These are phyloP conservation scores for Scleropages formosus DNA, from an alignment of 2,797 vertebrate species.

Conservation along the genomic window DNA sequence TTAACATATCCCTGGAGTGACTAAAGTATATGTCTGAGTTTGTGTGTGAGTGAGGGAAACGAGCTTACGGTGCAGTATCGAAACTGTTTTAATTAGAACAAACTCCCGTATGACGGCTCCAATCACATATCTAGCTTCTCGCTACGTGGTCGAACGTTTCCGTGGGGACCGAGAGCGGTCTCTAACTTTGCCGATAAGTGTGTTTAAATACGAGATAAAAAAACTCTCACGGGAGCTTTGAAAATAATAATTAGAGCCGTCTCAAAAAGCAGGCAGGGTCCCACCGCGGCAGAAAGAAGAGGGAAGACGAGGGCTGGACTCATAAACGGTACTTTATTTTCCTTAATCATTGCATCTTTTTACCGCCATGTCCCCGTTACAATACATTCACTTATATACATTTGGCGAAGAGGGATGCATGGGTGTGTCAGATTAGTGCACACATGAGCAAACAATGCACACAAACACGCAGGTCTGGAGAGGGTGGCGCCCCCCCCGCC, in stretches of 20 bases:
- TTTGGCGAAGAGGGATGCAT: constrained; percentile 27
- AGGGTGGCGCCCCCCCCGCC: background rate
- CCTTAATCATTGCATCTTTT: constrained; percentile 28
- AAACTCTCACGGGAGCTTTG: background rate
- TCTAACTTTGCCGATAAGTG: background rate
- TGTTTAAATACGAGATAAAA: background rate
- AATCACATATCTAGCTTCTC: background rate
- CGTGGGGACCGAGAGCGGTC: background rate
- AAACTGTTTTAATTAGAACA: background rate
- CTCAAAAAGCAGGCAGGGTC: background rate
- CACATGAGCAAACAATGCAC: constrained; percentile 15
- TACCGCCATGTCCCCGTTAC: constrained; percentile 22
- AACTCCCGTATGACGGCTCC: background rate
- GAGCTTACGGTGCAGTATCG: too few species aligned
- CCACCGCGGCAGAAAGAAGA: background rate
- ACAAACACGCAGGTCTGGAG: constrained; percentile 5
- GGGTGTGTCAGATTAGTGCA: constrained; percentile 29
- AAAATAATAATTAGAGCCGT: background rate
- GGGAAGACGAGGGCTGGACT: constrained; percentile 44
- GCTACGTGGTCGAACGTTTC: background rate
- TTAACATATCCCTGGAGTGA: too few species aligned
- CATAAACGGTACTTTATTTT: constrained; percentile 46
- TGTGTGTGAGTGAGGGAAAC: too few species aligned
- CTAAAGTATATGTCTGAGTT: too few species aligned
- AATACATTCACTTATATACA: constrained; percentile 34